Base-by-base conservation (phyloP, 2,113 vertebrate genomes). In the Rostratula benghalensis region DNA sequence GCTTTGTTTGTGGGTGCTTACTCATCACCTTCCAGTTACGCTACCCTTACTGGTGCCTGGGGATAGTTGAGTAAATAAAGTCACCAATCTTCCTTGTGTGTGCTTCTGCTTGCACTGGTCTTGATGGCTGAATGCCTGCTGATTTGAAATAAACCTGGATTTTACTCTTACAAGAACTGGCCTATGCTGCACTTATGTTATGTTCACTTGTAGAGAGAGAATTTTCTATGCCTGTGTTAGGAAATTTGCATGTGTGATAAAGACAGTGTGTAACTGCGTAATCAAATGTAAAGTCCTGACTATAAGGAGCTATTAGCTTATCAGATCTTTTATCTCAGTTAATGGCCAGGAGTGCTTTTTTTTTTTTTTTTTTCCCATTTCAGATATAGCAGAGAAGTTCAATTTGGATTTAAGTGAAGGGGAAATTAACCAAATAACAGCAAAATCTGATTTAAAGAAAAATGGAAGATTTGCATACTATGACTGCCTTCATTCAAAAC, bases 401-500 rank as follows among this genome's bases (percentile, higher is more conserved):
- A 67, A 48, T 68, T 93, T 98, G 83, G 84, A 88, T 50, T 53
- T 98, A 65, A 98, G 60, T 35, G 61, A 67, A 64, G 90, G 95
- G 43, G 98, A 99, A 90, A 57, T 97, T 13, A 97, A 97, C 41
- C 94, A 96, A 87, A 96, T 98, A 27, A 57, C 88, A 16, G 19
- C 43, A 27, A 98, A 98, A 94, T 98, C 97, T 0, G 95, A 97
- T 84, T 71, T 98, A 27, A 97, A 78, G 74, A 96, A 60, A 64
- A 96, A 93, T 2, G 96, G 98, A 35, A 92, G 23, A 5, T 94
- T 98, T 67, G 97, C 98, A 3, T 98, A 98, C 87, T 96, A 71
- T 1, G 91, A 97, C 71, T 98, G 98, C 91, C 90, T 98, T 39
- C 97, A n/a, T n/a, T n/a, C n/a, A n/a, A n/a, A n/a, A n/a, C n/a